These are phyloP conservation scores for Cephus pygmeus DNA, from an alignment of 2,888 invertebrate genomes.

Conservation along the genomic window DNA sequence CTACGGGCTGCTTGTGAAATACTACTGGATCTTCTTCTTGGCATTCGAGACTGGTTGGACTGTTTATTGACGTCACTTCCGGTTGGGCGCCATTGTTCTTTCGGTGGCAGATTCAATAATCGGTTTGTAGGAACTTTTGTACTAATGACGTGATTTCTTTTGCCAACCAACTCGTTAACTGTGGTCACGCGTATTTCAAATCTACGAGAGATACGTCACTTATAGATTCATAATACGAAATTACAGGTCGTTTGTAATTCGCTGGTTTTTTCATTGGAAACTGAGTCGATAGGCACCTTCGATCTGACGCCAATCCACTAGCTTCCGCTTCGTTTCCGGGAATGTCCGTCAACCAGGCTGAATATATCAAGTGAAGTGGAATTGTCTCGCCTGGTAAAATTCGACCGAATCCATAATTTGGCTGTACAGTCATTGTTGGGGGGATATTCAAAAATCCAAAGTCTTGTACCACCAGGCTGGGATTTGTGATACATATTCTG, in stretches of 20 bases:
- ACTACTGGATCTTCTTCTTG: not conserved
- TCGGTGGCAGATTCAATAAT: not conserved
- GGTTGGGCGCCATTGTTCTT: not conserved
- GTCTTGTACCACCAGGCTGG: constrained; percentile 20
- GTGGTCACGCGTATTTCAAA: constrained; percentile 13
- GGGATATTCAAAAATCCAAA: constrained; percentile 26
- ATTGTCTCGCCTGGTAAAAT: constrained; percentile 32
- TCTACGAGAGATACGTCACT: not conserved
- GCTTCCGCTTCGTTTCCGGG: constrained; percentile 23
- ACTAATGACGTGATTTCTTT: constrained; percentile 1
- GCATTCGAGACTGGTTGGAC: not conserved
- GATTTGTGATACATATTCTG: not conserved
- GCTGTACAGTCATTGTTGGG: constrained; percentile 25
- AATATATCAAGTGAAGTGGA: constrained; percentile 27
- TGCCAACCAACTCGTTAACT: constrained; percentile 5
- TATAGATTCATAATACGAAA: not conserved
- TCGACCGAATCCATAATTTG: constrained; percentile 30
- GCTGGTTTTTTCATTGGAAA: not conserved
- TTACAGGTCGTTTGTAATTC: not conserved
- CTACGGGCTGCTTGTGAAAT: not conserved
- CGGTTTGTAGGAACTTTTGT: not conserved
- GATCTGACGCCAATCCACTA: not conserved
- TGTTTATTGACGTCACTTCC: not conserved
- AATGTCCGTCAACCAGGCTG: constrained; percentile 26
- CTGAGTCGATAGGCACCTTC: not conserved